Percentiles rank a stretch among this genome's conserved stretches.
These are phyloP conservation scores for Danio tinwini DNA, from an alignment of 2,797 vertebrate genomes.

Conservation along the genomic window DNA sequence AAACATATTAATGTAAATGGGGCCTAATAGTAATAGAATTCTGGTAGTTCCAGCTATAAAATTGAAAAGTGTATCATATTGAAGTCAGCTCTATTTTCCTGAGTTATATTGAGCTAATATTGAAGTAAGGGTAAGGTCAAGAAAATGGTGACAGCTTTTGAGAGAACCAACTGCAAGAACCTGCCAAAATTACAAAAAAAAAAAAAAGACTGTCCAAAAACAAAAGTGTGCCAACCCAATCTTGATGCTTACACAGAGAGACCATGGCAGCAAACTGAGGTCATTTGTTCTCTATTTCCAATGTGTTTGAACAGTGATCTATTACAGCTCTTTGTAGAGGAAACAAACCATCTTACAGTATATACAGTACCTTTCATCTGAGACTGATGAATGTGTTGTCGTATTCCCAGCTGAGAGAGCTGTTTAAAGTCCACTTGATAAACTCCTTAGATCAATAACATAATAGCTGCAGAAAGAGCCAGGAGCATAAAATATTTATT, in stretches of 20 bases:
- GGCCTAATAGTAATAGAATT: no score
- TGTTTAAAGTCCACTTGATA: conserved; percentile 34
- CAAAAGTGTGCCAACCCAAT: background rate
- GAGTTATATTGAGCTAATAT: conserved; percentile 60
- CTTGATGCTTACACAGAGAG: background rate
- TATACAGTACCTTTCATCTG: conserved; percentile 11
- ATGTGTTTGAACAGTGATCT: conserved; percentile 23
- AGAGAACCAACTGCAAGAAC: background rate
- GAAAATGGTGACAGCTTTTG: background rate
- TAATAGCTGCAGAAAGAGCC: conserved; percentile 50
- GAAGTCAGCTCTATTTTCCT: conserved; percentile 59
- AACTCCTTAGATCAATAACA: conserved; percentile 48
- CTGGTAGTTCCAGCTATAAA: background rate
- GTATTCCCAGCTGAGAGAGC: background rate
- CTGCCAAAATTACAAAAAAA: background rate
- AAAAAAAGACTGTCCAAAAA: background rate
- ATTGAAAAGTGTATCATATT: conserved; percentile 13
- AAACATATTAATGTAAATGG: no score
- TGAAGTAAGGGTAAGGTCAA: conserved; percentile 8
- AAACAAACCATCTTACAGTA: conserved; percentile 27
- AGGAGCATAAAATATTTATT: conserved; percentile 46
- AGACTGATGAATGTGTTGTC: conserved; percentile 13
- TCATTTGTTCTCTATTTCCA: conserved; percentile 7
- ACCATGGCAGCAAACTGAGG: background rate
- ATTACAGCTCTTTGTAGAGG: conserved; percentile 15